Percentiles rank a stretch among this genome's conserved stretches.
These are phyloP conservation scores for Bombus consobrinus DNA, from an alignment of 1,140 invertebrate species.

Conservation along the genomic window DNA sequence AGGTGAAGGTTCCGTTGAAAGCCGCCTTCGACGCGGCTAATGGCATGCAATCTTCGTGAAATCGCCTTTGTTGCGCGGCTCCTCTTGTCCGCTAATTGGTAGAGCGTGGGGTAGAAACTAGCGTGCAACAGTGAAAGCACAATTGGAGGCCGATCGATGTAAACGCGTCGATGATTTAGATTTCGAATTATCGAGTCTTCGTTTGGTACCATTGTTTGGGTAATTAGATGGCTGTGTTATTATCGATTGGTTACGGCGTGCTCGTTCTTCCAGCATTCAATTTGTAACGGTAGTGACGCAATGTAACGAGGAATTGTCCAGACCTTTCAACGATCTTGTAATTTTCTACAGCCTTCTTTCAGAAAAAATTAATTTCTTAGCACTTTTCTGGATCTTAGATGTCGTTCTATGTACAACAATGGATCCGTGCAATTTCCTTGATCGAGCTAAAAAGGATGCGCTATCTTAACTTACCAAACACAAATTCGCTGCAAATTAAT, in stretches of 20 bases:
- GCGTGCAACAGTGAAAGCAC: neutral
- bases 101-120: neutral
- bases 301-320: neutral
- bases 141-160: neutral
- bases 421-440: neutral
- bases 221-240: neutral
- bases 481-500: no score
- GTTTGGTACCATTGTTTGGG: neutral
- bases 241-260: neutral
- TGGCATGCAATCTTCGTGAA: neutral
- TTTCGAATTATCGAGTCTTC: neutral
- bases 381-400: neutral
- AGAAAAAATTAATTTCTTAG: neutral
- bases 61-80: neutral
- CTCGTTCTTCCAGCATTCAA: neutral
- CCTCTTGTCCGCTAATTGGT: neutral
- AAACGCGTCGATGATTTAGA: neutral
- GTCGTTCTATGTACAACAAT: neutral
- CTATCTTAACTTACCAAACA: no score
- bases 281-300: neutral
- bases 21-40: neutral
- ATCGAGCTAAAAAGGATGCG: neutral
- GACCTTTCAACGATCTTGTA: neutral
- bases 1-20: slow-evolving; percentile 37
- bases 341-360: neutral